Conservation (phyloP, 35 echinoderm and acorn worm species). For the Heliocidaris erythrogramma region DNA sequence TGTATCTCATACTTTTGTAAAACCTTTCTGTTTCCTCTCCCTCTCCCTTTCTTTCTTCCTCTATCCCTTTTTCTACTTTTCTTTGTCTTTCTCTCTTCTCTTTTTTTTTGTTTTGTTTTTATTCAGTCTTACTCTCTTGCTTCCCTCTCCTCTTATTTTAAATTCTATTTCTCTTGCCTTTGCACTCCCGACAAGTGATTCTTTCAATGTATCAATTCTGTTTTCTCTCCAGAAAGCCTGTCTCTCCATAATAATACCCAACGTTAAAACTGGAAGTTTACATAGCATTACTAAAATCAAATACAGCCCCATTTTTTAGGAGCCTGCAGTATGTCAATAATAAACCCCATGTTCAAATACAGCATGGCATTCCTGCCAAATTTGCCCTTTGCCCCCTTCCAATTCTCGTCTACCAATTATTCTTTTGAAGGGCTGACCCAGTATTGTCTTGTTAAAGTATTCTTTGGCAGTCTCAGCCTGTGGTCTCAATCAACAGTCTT, state of each 20-base stretch:
- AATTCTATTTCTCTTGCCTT: not conserved
- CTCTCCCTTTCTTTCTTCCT: too few relatives aligned
- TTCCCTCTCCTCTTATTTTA: not conserved
- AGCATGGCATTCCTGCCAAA: not conserved
- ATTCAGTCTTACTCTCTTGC: not conserved
- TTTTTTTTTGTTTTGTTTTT: not conserved
- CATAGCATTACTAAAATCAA: not conserved
- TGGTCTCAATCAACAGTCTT: not conserved
- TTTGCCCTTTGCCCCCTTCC: not conserved
- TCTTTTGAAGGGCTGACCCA: not conserved
- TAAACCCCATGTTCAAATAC: not conserved
- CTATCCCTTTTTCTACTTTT: not conserved
- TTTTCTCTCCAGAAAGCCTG: not conserved
- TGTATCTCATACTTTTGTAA: not conserved
- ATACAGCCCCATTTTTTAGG: not conserved
- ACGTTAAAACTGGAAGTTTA: not conserved
- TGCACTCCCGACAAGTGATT: not conserved
- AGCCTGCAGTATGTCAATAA: not conserved
- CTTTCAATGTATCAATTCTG: not conserved
- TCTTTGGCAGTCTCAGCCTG: not conserved
- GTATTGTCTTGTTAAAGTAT: not conserved
- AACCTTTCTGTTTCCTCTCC: not conserved
- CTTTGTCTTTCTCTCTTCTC: not conserved
- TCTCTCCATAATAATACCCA: not conserved
- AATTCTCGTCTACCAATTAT: not conserved